Evolutionary conservation across 2,797 vertebrate genomes (phyloP).

Genomic region (Apogon talboti): DNA sequence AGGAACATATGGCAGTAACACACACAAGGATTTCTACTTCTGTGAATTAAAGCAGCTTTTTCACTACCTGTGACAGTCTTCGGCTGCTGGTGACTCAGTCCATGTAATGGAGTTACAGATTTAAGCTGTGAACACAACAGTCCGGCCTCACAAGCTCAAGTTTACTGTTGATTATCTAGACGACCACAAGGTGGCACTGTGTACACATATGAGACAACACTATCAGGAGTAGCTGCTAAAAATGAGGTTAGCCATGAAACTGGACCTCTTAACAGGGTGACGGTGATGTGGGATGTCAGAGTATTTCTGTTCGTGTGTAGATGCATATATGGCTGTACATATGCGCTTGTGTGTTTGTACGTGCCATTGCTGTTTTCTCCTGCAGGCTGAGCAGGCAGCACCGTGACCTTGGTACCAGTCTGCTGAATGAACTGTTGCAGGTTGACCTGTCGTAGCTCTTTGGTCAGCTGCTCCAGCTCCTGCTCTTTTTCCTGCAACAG

Average conservation of each 20-base stretch:
- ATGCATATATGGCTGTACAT: background rate
- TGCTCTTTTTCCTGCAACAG: conserved; percentile 90
- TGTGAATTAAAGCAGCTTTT: conserved; percentile 12
- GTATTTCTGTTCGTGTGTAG: background rate
- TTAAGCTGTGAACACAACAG: conserved; percentile 42
- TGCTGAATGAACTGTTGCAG: conserved; percentile 98
- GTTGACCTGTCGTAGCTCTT: conserved; percentile 96
- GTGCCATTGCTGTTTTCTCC: conserved; percentile 77
- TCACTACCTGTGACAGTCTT: conserved; percentile 21
- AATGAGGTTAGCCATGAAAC: conserved; percentile 19
- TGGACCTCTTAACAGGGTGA: conserved; percentile 1
- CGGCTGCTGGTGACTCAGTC: conserved; percentile 20
- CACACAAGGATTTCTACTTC: conserved; percentile 10
- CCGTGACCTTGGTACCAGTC: conserved; percentile 95
- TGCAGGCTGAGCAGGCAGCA: conserved; percentile 88
- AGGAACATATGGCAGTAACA: background rate
- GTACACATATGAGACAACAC: conserved; percentile 25
- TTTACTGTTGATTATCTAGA: background rate
- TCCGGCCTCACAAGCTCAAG: background rate
- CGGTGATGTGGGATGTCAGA: background rate
- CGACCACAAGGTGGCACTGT: conserved; percentile 64
- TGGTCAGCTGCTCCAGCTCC: conserved; percentile 95
- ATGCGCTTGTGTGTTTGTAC: conserved; percentile 31
- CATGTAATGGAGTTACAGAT: conserved; percentile 45
- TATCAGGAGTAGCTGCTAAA: background rate